Evolutionary conservation across 1,140 invertebrate genomes (phyloP).

Genomic region (Steinernema feltiae): DNA sequence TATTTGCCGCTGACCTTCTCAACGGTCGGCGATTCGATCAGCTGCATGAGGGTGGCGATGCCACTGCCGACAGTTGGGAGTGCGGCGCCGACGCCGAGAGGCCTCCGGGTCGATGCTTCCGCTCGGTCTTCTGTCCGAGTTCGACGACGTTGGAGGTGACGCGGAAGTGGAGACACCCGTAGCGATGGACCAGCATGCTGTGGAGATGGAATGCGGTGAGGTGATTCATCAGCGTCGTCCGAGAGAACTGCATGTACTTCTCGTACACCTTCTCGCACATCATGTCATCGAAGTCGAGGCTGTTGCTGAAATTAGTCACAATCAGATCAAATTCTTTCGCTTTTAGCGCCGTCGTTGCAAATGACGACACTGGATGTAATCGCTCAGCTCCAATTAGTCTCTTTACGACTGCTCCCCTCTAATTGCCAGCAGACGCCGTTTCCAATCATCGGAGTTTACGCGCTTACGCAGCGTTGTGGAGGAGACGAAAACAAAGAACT

Average conservation of each 20-base stretch:
- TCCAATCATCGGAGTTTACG: neutral
- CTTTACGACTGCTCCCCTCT: neutral
- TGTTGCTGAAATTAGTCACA: slow-evolving; percentile 28
- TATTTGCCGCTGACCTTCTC: slow-evolving; percentile 36
- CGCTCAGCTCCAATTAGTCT: neutral
- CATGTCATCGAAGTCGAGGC: slow-evolving; percentile 34
- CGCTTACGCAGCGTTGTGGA: too few species aligned
- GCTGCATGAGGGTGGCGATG: slow-evolving; percentile 23
- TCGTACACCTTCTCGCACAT: slow-evolving; percentile 38
- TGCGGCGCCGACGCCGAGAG: slow-evolving; percentile 33
- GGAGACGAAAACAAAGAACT: slow-evolving; percentile 16
- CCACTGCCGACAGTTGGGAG: slow-evolving; percentile 28
- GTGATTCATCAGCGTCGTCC: slow-evolving; percentile 38
- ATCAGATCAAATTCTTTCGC: neutral
- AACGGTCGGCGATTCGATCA: slow-evolving; percentile 26
- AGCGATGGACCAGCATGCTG: slow-evolving; percentile 23
- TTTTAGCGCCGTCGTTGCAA: too few species aligned
- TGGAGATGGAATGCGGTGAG: slow-evolving; percentile 37
- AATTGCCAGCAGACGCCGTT: neutral
- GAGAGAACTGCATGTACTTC: slow-evolving; percentile 38
- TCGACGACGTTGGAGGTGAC: slow-evolving; percentile 36
- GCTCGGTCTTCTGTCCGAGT: slow-evolving; percentile 35
- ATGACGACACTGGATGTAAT: too few species aligned
- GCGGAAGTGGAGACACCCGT: slow-evolving; percentile 25
- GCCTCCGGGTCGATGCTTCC: slow-evolving; percentile 31